Percentiles rank a stretch among this genome's conserved stretches.
Evolutionary conservation across 2,113 vertebrate species (phyloP).

Genomic region (Manacus vitellinus): DNA sequence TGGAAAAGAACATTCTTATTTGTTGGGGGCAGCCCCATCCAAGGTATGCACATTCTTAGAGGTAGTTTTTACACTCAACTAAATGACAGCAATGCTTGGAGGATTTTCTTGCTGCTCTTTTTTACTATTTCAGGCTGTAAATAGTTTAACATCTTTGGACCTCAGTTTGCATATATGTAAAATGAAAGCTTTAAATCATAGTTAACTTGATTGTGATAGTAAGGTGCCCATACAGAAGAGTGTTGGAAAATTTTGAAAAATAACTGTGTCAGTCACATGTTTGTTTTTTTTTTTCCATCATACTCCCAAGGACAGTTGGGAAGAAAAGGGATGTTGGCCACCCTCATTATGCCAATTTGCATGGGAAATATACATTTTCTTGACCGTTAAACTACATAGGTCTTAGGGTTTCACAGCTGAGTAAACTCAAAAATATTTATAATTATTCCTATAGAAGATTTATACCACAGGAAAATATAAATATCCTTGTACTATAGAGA

Average conservation of each 20-base stretch:
- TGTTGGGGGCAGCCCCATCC: neutral
- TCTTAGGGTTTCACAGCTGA: neutral
- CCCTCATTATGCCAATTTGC: neutral
- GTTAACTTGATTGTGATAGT: neutral
- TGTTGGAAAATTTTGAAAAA: neutral
- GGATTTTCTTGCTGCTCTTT: neutral
- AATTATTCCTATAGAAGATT: neutral
- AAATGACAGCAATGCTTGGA: neutral
- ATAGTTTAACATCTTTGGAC: neutral
- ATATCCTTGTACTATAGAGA: neutral
- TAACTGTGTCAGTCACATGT: neutral
- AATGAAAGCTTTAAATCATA: neutral
- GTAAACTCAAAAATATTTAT: neutral
- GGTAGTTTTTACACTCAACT: neutral
- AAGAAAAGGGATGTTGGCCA: neutral
- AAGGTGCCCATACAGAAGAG: neutral
- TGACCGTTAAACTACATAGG: neutral
- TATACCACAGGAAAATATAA: neutral
- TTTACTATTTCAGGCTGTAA: neutral
- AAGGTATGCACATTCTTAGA: neutral
- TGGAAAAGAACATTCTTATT: neutral
- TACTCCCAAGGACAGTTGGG: accelerated
- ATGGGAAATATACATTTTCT: neutral
- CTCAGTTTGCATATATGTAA: neutral
- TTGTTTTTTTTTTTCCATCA: neutral